Evolutionary conservation across 2,888 invertebrate species (phyloP).

Genomic region (Drosophila siamana): DNA sequence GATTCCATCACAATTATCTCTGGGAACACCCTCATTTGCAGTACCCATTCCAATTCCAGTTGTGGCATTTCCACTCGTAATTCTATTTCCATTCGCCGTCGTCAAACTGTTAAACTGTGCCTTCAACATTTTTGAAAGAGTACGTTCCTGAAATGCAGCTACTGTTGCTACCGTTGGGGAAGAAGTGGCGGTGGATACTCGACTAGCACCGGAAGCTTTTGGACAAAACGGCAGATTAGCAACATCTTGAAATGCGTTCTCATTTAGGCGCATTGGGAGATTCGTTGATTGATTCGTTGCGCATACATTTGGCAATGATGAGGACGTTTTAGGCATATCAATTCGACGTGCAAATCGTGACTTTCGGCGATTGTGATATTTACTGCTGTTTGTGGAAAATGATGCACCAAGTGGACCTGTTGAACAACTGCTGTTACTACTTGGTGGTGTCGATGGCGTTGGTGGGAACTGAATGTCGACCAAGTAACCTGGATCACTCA

Average conservation of each 20-base stretch:
- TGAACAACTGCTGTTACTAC: slow-evolving; percentile 62
- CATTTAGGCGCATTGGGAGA: slow-evolving; percentile 5
- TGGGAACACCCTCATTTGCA: neutral
- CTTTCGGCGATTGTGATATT: slow-evolving; percentile 66
- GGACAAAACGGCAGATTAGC: slow-evolving; percentile 31
- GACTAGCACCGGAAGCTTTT: slow-evolving; percentile 8
- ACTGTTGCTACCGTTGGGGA: slow-evolving; percentile 40
- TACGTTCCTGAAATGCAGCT: slow-evolving; percentile 69
- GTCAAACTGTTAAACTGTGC: slow-evolving; percentile 71
- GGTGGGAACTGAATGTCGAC: slow-evolving; percentile 45
- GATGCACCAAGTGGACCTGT: slow-evolving; percentile 34
- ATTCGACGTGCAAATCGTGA: slow-evolving; percentile 62
- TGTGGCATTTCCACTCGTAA: slow-evolving; percentile 7
- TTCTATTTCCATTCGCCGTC: slow-evolving; percentile 34
- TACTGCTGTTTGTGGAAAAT: slow-evolving; percentile 12
- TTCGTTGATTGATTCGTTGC: slow-evolving; percentile 11
- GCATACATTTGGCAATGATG: neutral
- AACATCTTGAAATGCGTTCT: slow-evolving; percentile 23
- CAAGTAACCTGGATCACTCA: slow-evolving; percentile 25
- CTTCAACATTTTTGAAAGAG: slow-evolving; percentile 75
- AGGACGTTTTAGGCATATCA: slow-evolving; percentile 43
- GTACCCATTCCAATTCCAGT: neutral
- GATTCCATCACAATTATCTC: slow-evolving; percentile 34
- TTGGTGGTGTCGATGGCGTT: slow-evolving; percentile 56
- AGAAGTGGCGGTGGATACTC: slow-evolving; percentile 14